phyloP scores from a whole-genome alignment of 2,113 vertebrate species.

The Pygoscelis antarcticus region DNA sequence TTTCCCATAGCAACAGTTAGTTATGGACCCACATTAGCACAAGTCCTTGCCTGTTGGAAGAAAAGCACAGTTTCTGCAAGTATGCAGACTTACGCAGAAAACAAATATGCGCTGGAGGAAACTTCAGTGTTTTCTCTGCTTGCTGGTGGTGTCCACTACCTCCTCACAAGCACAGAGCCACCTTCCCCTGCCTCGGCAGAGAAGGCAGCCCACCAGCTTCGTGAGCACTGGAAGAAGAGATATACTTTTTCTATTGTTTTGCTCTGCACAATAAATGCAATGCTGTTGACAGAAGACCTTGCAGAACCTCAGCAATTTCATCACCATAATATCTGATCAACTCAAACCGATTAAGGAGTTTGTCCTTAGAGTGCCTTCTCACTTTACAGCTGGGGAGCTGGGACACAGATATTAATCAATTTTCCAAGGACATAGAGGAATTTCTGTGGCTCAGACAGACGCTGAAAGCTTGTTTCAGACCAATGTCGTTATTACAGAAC shows the following conservation, averaged over 20 bases:
- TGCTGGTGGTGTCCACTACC: not conserved
- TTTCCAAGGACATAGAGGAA: not conserved
- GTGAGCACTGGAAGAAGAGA: not conserved
- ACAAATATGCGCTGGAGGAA: not conserved
- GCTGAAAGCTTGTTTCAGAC: not conserved
- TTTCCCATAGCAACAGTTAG: constrained; percentile 30
- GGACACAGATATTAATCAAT: not conserved
- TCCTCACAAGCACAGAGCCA: not conserved
- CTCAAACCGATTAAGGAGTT: not conserved
- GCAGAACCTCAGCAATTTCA: not conserved
- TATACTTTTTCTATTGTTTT: not conserved
- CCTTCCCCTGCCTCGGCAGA: not conserved
- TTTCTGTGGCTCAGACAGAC: not conserved
- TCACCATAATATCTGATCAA: not conserved
- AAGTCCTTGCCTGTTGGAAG: not conserved
- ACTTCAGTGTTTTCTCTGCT: not conserved
- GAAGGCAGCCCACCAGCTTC: not conserved
- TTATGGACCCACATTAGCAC: not conserved
- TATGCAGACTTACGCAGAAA: not conserved
- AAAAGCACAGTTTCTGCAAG: not conserved
- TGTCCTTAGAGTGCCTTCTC: not conserved
- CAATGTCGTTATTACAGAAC: not conserved
- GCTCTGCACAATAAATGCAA: not conserved
- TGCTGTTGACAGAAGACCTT: not conserved
- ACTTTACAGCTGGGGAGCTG: not conserved